A percentile compares a stretch with the other conserved stretches of the same genome.
Evolutionary conservation across 2,113 vertebrate genomes (phyloP).

Genomic region (Colaptes auratus): DNA sequence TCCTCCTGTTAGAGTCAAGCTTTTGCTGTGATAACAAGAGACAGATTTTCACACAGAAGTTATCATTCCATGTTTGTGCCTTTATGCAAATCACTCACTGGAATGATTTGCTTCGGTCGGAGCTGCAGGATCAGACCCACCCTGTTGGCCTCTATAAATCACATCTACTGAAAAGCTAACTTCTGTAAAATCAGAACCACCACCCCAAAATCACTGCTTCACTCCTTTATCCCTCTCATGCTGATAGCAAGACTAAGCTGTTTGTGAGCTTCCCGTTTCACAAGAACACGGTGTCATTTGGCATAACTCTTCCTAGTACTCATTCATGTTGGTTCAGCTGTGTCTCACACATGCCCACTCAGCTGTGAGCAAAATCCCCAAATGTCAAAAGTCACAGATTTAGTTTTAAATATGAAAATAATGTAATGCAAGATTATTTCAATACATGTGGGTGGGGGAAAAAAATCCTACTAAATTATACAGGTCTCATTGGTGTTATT

Average conservation of each 20-base stretch:
- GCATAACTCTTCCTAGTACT: slow-evolving; percentile 11
- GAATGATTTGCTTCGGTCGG: not conserved
- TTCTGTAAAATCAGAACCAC: not conserved
- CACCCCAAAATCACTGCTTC: not conserved
- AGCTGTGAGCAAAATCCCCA: slow-evolving; percentile 33
- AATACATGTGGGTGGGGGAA: not conserved
- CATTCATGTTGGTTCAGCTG: slow-evolving; percentile 24
- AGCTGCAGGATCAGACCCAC: not conserved
- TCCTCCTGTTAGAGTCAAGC: not conserved
- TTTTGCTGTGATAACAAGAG: not conserved
- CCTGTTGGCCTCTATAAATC: not conserved
- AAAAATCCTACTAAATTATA: not conserved
- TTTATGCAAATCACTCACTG: not conserved
- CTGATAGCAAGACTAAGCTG: not conserved
- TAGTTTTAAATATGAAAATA: slow-evolving; percentile 29
- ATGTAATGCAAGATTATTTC: not conserved
- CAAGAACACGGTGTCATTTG: slow-evolving; percentile 56
- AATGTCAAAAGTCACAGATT: slow-evolving; percentile 23
- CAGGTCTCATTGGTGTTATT: not conserved
- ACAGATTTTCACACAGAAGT: not conserved
- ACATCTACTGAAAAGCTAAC: not conserved
- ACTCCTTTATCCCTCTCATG: not conserved
- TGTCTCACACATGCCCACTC: slow-evolving; percentile 49
- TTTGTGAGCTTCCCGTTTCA: slow-evolving; percentile 6
- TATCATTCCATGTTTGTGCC: not conserved